Base-by-base conservation (phyloP, 1,140 invertebrate genomes). In the Arion vulgaris region DNA sequence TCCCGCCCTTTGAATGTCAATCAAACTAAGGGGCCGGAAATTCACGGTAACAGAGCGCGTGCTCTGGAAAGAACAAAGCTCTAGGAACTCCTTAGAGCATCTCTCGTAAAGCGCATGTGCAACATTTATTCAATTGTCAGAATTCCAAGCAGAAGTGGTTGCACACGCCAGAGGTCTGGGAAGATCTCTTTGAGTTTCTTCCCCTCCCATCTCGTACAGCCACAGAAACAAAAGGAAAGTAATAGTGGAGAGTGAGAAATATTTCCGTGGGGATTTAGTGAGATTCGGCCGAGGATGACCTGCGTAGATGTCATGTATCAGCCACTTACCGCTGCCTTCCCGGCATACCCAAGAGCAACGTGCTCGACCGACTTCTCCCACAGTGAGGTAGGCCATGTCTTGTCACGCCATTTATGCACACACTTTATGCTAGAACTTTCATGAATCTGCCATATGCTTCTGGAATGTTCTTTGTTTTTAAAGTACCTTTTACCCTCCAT, bases 281-380 rank as follows among this genome's bases (percentile, higher is more conserved):
- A 28, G 62, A 66, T 66, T 66, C 62, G 28, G 1, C 32, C 17
- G 66, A 71, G 66, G 39, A 84, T 81, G 83, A 84, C 57, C 45
- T 84, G 83, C 72, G 74, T 81, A 32, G 83, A 82, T 41, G 78
- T 84, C 49, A 84, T 84, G 83, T 84, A 79, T 82, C 80, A 84
- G 68, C 80, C 80, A 39, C 78, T 78, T 79, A 62, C 74, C 26
- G 38, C 83, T 9, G 68, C 57, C 75, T 84, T 84, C 74, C 80
- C 78, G 38, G 80, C 74, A 39, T 81, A 84, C 41, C 78, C 79
- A 53, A 81, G 72, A 66, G 73, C 38, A 51, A 26, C 45, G 53
- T 81, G 79, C 78, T 84, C 80, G 49, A 51, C 28, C 23, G 71
- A 41, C 39, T 51, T 71, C 26, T 36, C 41, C 36, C 76, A 78